Base-by-base conservation (phyloP, 2,113 vertebrate genomes). In the Seriola dumerili region DNA sequence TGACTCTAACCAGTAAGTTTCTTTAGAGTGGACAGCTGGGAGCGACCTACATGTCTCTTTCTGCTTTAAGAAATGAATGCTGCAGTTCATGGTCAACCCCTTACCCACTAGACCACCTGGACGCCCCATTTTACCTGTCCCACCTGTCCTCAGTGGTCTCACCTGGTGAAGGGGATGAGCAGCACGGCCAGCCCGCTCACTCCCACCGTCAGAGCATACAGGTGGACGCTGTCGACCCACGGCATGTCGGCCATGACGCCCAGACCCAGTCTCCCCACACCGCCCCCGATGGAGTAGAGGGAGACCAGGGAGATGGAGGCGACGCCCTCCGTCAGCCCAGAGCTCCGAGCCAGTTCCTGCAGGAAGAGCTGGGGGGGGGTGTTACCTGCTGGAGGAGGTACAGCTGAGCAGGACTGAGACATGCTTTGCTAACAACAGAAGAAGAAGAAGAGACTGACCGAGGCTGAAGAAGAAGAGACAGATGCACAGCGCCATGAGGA, bases 111-210 rank as follows among this genome's bases (percentile, higher is more conserved):
- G 5, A 36, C 34, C 34, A 36, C 34, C 34, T 5, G 34, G 34
- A 36, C 34, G 29, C 29, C 29, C 29, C 29, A 29, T 29, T 29
- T 29, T 29, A 29, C 29, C 29, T 29, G 29, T 29, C 29, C 29
- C 2, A 48, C 46, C 46, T 48, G 46, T 17, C 16, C 16, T 48
- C 4, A 17, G 46, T 46, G 13, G 44, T 19, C 64, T 67, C 40
- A 67, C 64, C 64, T 67, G 64, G 13, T 19, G 42, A 67, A 14
- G 42, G 64, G 64, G 42, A 67, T 46, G 42, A 67, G 64, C 42
- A 67, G 42, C 0, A 67, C 64, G 3, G 19, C 42, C 64, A 32
- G 13, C 25, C 64, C 42, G 23, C 42, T 32, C 23, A 19, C 64
- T 29, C n/a, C 64, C 5, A 67, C 64, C 7, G 64, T 67, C 42